These are phyloP conservation scores for Sesia apiformis DNA, from an alignment of 2,888 invertebrate species.

Conservation along the genomic window DNA sequence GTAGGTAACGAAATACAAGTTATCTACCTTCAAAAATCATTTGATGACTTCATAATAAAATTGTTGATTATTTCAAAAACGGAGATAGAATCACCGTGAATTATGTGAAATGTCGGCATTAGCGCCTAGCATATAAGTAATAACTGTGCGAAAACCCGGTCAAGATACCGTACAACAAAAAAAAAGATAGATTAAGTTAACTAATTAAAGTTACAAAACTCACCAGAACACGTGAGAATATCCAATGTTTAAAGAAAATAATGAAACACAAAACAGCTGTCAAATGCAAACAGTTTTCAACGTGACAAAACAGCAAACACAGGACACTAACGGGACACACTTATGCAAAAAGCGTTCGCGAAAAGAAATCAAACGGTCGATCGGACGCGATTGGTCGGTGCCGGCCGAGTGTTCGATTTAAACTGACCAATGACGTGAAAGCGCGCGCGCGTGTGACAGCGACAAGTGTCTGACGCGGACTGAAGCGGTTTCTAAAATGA, in stretches of 20 bases:
- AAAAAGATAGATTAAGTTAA: conserved; percentile 22
- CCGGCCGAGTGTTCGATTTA: conserved; percentile 42
- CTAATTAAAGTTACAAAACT: conserved; percentile 32
- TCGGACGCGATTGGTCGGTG: conserved; percentile 55
- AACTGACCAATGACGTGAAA: conserved; percentile 35
- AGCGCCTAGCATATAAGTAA: not conserved
- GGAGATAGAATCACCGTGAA: no score
- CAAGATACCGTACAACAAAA: conserved; percentile 12
- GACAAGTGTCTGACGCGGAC: conserved; percentile 53
- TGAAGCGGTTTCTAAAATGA: conserved; percentile 60
- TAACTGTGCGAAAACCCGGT: conserved; percentile 15
- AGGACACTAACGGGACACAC: conserved; percentile 50
- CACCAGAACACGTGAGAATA: conserved; percentile 55
- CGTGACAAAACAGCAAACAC: conserved; percentile 41
- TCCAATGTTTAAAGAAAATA: conserved; percentile 39
- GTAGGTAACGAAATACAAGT: no score
- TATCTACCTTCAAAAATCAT: no score
- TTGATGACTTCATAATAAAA: no score
- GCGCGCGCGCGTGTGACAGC: conserved; percentile 44
- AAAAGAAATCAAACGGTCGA: conserved; percentile 54
- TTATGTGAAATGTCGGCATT: no score
- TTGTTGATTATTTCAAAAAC: no score
- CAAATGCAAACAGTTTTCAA: conserved; percentile 24
- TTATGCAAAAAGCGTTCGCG: conserved; percentile 47
- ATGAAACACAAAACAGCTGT: conserved; percentile 19